Conservation (phyloP, 2,888 invertebrate genomes). For the Limnephilus lunatus region DNA sequence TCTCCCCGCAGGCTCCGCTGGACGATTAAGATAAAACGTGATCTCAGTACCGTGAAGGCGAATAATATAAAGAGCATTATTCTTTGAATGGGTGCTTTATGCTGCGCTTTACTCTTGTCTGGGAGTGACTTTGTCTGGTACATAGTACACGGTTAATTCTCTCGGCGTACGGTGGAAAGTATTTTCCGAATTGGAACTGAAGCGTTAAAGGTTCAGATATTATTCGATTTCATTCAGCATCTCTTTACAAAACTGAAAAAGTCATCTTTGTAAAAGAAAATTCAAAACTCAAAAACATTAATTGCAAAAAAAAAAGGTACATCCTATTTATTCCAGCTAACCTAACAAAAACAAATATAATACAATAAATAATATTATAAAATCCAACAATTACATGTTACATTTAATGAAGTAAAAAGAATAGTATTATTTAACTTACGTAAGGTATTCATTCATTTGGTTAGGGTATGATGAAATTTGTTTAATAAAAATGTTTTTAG, state of each 20-base stretch:
- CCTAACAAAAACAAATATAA: no score
- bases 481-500: no score
- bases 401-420: no score
- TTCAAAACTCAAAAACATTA: no score
- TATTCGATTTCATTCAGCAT: not conserved
- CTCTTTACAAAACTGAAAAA: not conserved
- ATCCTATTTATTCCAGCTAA: no score
- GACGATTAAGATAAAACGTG: conserved; percentile 20
- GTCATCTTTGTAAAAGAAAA: not conserved
- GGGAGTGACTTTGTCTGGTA: not conserved
- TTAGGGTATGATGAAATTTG: no score
- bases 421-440: no score
- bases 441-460: no score
- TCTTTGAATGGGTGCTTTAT: not conserved
- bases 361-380: no score
- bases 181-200: not conserved
- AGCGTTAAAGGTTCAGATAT: not conserved
- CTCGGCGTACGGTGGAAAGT: not conserved
- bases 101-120: not conserved
- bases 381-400: no score
- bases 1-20: not conserved
- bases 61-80: not conserved
- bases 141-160: not conserved
- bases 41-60: not conserved
- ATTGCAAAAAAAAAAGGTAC: no score